Base-by-base conservation (phyloP, 1,140 invertebrate genomes). In the Heterodera carotae region DNA sequence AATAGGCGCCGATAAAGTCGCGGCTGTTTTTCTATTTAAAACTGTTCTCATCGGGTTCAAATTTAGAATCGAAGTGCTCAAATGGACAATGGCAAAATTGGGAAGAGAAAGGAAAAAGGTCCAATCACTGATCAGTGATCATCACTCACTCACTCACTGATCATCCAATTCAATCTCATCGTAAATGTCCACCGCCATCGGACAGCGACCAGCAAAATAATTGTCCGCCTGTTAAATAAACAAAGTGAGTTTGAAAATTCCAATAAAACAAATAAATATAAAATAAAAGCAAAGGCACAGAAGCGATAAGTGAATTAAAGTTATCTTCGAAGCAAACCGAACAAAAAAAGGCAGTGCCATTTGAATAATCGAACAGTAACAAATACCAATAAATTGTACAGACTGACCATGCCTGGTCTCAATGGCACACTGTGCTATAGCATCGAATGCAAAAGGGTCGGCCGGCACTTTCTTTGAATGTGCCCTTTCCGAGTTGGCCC, bases 401-500 rank as follows among this genome's bases (percentile, higher is more conserved):
- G 25, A 25, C 10, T 10, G 36, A 34, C 27, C 12, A 27, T 15
- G 22, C 29, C 12, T 10, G 4, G 6, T 25, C 62, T 66, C 62
- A 66, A 66, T n/a, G 62, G 62, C 62, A 66, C 62, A 66, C 62
- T 10, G 27, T 66, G 15, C 62, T n/a, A 34, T 56, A 74, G 56
- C 71, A 74, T 18, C 33, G 36, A 33, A 74, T 64, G 89, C 96
- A 99, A 89, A 98, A 99, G 0, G 96, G 96, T 88, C 97, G 97
- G 85, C 98, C 95, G 85, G 96, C 96, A 86, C 95, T 93, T 88
- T 97, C 94, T 88, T 98, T 99, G 89, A 98, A 99, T 0, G 96
- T 98, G 80, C 96, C 92, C 88, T 98, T 98, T 89, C 97, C 98
- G 72, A 99, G 90, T 88, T 97, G 95, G 86, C 96, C 94, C 77